Conservation (phyloP, 2,113 vertebrate species). For the Chlamydotis undulata region DNA sequence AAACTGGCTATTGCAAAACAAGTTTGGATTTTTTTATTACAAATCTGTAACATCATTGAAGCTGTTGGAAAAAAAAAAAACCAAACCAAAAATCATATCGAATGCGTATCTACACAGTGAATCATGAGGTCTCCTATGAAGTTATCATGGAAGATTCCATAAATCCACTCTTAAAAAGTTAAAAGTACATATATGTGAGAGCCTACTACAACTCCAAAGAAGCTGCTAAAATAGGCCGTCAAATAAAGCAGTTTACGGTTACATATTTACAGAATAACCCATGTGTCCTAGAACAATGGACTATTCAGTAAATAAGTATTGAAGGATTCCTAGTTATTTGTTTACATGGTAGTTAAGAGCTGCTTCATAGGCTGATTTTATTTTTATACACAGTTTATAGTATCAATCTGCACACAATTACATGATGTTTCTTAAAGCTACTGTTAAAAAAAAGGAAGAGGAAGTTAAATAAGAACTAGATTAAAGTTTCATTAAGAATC, state of each 20-base stretch:
- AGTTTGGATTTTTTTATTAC: slow-evolving; percentile 62
- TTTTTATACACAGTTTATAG: slow-evolving; percentile 42
- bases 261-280: slow-evolving; percentile 70
- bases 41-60: slow-evolving; percentile 67
- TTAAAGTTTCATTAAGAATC: slow-evolving; percentile 77
- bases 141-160: slow-evolving; percentile 60
- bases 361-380: slow-evolving; percentile 40
- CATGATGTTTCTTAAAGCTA: slow-evolving; percentile 64
- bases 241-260: slow-evolving; percentile 61
- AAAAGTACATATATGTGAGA: slow-evolving; percentile 60
- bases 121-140: slow-evolving; percentile 56
- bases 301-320: slow-evolving; percentile 71
- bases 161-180: slow-evolving; percentile 66
- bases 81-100: slow-evolving; percentile 67
- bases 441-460: slow-evolving; percentile 67
- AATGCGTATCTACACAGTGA: slow-evolving; percentile 76
- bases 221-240: slow-evolving; percentile 54
- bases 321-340: slow-evolving; percentile 45
- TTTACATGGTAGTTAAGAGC: slow-evolving; percentile 46
- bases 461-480: slow-evolving; percentile 75
- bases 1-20: slow-evolving; percentile 64
- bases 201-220: slow-evolving; percentile 61
- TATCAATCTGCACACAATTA: slow-evolving; percentile 68
- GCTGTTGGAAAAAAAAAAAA: background rate
- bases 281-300: slow-evolving; percentile 53